Evolutionary conservation across 2,113 vertebrate genomes (phyloP).

Genomic region (Cyanistes caeruleus): DNA sequence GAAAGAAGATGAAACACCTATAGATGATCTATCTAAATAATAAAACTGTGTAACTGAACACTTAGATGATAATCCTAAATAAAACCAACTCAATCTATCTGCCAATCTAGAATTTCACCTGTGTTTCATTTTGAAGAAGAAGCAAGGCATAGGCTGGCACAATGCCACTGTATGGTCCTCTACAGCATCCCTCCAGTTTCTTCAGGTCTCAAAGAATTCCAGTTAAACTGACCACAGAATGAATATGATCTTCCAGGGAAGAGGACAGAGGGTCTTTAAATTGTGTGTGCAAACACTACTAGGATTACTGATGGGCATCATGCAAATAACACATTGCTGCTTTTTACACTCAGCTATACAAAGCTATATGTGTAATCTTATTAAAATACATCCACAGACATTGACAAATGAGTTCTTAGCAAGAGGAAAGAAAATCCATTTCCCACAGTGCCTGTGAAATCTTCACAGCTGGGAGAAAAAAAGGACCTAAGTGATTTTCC

Average conservation of each 20-base stretch:
- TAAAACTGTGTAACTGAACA: neutral
- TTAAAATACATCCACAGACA: neutral
- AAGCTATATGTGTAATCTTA: neutral
- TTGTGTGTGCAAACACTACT: neutral
- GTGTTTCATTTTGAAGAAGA: neutral
- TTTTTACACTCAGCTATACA: neutral
- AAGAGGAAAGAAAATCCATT: neutral
- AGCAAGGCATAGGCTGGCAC: neutral
- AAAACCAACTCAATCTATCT: neutral
- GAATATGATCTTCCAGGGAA: neutral
- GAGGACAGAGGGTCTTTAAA: neutral
- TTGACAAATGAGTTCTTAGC: neutral
- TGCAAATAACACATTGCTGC: neutral
- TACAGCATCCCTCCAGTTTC: rapidly evolving
- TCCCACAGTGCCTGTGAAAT: neutral
- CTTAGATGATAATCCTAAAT: neutral
- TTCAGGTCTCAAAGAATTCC: neutral
- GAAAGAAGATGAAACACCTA: neutral
- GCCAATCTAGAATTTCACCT: neutral
- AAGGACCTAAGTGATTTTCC: neutral
- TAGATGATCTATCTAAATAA: neutral
- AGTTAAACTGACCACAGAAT: rapidly evolving
- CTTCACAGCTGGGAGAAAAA: neutral
- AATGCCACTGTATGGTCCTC: neutral
- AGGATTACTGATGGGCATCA: neutral